These are phyloP conservation scores for Chrysopilus asiliformis DNA, from an alignment of 2,888 invertebrate species.

Conservation along the genomic window DNA sequence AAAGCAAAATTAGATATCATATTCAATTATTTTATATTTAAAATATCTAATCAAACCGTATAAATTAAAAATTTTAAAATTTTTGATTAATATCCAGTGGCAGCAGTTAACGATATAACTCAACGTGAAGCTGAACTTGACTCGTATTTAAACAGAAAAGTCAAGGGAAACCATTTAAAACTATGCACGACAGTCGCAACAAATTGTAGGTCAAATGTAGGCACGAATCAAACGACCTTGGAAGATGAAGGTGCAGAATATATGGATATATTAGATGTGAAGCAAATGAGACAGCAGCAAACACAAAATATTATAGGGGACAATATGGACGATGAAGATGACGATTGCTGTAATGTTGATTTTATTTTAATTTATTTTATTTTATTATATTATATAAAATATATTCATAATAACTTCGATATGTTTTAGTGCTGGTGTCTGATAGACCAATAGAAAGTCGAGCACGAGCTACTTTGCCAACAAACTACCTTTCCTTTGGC, in stretches of 20 bases:
- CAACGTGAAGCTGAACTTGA: constrained; percentile 19
- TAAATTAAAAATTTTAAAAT: not conserved
- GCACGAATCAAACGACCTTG: not conserved
- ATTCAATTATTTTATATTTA: not conserved
- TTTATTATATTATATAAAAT: no score
- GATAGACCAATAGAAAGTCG: constrained; percentile 20
- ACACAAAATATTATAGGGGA: no score
- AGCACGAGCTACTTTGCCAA: constrained; percentile 20
- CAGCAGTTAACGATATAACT: constrained; percentile 21
- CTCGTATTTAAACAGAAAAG: constrained; percentile 17
- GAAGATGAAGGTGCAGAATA: not conserved
- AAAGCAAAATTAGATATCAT: no score
- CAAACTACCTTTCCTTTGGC: constrained; percentile 18
- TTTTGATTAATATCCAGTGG: constrained; percentile 14
- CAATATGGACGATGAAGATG: no score
- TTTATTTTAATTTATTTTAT: constrained; percentile 9
- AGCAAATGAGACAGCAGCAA: no score
- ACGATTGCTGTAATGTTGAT: constrained; percentile 15
- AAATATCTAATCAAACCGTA: not conserved
- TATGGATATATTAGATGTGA: not conserved
- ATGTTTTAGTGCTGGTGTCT: constrained; percentile 14
- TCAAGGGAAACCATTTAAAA: constrained; percentile 7
- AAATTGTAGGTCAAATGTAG: not conserved
- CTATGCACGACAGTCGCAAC: not conserved
- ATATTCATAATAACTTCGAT: no score